Conservation (phyloP, 2,888 invertebrate genomes). For the Himalopsyche anomala region DNA sequence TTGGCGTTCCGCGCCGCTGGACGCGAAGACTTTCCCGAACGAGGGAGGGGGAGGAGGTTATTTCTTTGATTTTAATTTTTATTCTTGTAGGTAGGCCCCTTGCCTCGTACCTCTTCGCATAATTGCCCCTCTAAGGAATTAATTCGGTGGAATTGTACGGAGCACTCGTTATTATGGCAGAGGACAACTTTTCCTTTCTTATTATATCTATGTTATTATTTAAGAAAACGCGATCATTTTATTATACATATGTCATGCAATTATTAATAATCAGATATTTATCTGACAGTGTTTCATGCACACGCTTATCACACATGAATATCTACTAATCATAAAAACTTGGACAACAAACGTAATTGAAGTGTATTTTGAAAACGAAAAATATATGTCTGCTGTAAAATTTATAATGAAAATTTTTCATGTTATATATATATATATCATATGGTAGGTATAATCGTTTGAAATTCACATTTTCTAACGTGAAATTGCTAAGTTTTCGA, state of each 20-base stretch:
- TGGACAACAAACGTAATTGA: no score
- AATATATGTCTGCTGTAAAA: no score
- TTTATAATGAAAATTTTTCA: no score
- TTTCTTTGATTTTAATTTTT: constrained; percentile 66
- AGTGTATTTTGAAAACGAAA: no score
- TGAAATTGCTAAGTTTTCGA: no score
- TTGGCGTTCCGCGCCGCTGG: constrained; percentile 62
- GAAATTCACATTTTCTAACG: no score
- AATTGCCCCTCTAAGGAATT: constrained; percentile 66
- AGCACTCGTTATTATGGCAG: constrained; percentile 62
- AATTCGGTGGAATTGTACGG: constrained; percentile 65
- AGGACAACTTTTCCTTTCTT: constrained; percentile 61
- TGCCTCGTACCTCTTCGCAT: constrained; percentile 62
- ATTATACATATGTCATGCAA: not conserved
- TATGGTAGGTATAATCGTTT: no score
- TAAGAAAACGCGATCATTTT: constrained; percentile 64
- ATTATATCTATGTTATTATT: constrained; percentile 62
- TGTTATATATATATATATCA: no score
- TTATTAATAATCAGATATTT: not conserved
- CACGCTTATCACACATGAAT: no score
- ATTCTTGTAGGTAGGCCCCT: constrained; percentile 62
- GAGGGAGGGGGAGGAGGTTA: constrained; percentile 54
- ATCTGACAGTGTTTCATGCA: no score
- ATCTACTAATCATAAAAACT: no score
- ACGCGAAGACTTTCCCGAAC: constrained; percentile 44